phyloP scores from a whole-genome alignment of 2,888 invertebrate genomes.

The Pelosia muscerda region DNA sequence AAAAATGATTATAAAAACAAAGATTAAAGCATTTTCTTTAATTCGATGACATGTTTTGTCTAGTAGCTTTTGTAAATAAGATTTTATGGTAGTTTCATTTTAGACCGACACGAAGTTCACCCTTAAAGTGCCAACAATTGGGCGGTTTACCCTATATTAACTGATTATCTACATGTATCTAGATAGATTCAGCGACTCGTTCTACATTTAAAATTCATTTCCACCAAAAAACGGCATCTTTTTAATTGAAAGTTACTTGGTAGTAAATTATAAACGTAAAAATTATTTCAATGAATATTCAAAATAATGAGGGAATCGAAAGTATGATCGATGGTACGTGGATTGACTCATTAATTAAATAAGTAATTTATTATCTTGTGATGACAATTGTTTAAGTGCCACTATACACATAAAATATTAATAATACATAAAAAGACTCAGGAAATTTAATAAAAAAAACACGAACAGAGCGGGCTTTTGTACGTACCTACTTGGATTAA shows the following conservation, averaged over 20 bases:
- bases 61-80: no score
- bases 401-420: not conserved
- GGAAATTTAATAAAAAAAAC: not conserved
- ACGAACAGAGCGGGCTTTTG: not conserved
- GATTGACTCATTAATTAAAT: slow-evolving; percentile 49
- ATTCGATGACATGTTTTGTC: no score
- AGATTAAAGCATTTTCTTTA: no score
- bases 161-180: no score
- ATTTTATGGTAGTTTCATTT: no score
- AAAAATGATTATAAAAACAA: no score
- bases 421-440: not conserved
- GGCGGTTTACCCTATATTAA: no score
- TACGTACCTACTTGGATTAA: not conserved
- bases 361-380: slow-evolving; percentile 34
- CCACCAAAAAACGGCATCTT: no score
- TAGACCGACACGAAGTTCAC: no score
- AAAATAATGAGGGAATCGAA: slow-evolving; percentile 47
- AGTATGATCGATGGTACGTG: slow-evolving; percentile 50
- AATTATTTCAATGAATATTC: slow-evolving; percentile 60
- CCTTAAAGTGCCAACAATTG: no score
- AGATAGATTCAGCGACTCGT: no score
- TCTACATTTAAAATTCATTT: no score
- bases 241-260: slow-evolving; percentile 49
- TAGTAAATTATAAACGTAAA: slow-evolving; percentile 65
- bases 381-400: slow-evolving; percentile 19